These are phyloP conservation scores for Amphiprion percula DNA, from an alignment of 2,113 vertebrate genomes.

Conservation along the genomic window DNA sequence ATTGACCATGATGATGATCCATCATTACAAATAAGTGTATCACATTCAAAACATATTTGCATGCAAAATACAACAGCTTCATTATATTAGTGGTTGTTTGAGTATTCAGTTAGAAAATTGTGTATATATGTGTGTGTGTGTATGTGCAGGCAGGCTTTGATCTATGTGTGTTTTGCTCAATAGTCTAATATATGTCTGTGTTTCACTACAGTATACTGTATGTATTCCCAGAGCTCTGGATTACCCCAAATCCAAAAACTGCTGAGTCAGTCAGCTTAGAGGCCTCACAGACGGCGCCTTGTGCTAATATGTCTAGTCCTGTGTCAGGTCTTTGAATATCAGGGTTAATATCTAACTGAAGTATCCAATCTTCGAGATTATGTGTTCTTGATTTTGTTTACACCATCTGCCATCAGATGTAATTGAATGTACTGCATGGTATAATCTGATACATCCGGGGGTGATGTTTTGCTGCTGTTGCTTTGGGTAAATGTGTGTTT, in stretches of 20 bases:
- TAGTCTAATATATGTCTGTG: slow-evolving; percentile 20
- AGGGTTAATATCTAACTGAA: slow-evolving; percentile 72
- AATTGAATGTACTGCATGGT: slow-evolving; percentile 77
- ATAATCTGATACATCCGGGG: slow-evolving; percentile 74
- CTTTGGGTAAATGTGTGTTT: not conserved
- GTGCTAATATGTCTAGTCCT: slow-evolving; percentile 74
- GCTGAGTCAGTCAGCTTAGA: slow-evolving; percentile 69
- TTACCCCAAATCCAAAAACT: slow-evolving; percentile 59
- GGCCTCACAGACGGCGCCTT: slow-evolving; percentile 43
- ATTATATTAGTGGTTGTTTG: slow-evolving; percentile 32
- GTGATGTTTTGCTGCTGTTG: slow-evolving; percentile 40
- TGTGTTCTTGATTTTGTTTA: slow-evolving; percentile 73
- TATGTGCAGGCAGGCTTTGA: not conserved
- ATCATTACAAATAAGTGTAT: slow-evolving; percentile 42
- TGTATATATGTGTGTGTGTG: not conserved
- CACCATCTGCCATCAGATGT: slow-evolving; percentile 78
- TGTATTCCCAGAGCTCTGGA: slow-evolving; percentile 46
- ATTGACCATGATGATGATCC: slow-evolving; percentile 17
- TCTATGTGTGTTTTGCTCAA: slow-evolving; percentile 30
- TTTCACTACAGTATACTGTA: slow-evolving; percentile 6
- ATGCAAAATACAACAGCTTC: slow-evolving; percentile 21
- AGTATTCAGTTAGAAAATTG: not conserved
- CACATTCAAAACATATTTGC: slow-evolving; percentile 24
- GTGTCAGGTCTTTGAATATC: slow-evolving; percentile 74
- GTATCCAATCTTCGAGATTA: slow-evolving; percentile 78